Conservation (phyloP, 1,140 invertebrate genomes). For the Pristionchus pacificus region DNA sequence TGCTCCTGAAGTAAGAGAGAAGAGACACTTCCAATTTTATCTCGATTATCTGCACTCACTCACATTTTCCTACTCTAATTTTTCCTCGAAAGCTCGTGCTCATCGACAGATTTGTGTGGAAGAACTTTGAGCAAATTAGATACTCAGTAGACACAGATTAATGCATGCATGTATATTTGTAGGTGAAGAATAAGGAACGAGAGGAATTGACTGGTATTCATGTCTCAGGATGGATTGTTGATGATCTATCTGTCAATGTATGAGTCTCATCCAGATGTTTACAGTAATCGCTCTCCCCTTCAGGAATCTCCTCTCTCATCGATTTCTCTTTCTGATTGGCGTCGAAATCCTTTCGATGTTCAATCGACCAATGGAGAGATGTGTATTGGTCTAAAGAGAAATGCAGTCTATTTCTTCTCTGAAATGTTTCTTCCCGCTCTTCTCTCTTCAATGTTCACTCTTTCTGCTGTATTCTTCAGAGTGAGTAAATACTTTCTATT, state of each 20-base stretch:
- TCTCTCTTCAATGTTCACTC: conserved; percentile 46
- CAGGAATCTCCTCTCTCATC: conserved; percentile 55
- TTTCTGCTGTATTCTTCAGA: conserved; percentile 51
- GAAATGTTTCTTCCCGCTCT: conserved; percentile 54
- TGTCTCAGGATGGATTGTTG: conserved; percentile 53
- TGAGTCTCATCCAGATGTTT: conserved; percentile 11
- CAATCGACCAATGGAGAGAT: conserved; percentile 55
- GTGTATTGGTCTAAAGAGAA: conserved; percentile 47
- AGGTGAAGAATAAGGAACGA: conserved; percentile 35
- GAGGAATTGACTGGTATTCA: conserved; percentile 52
- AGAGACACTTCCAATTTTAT: no score
- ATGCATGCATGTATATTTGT: no score
- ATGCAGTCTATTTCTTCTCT: conserved; percentile 53
- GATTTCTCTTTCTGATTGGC: conserved; percentile 53
- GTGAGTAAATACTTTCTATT: conserved; percentile 12
- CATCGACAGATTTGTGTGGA: no score
- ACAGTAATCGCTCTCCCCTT: conserved; percentile 15
- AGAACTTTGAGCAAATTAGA: no score
- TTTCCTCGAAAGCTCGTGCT: background rate
- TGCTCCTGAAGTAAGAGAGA: conserved; percentile 48
- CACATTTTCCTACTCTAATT: background rate
- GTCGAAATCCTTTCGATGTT: conserved; percentile 53
- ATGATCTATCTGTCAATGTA: conserved; percentile 29
- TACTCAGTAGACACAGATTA: no score
- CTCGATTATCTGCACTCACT: no score